Conservation (phyloP, 2,113 vertebrate genomes). For the Zosterops lateralis region DNA sequence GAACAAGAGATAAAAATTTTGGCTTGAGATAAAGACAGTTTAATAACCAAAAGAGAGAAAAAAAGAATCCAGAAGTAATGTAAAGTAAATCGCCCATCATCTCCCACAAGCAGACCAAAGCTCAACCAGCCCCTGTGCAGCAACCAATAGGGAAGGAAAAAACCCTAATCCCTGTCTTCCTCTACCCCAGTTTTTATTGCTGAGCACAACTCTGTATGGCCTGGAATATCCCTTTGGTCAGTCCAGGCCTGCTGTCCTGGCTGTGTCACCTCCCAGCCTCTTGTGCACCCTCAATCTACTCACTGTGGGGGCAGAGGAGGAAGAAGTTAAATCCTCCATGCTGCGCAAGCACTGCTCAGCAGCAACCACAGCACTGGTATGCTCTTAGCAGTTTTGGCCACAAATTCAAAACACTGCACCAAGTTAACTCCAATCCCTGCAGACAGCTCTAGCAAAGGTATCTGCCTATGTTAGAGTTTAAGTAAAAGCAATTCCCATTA, state of each 20-base stretch:
- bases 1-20: background rate
- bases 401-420: background rate
- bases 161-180: background rate
- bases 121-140: background rate
- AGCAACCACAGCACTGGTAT: background rate
- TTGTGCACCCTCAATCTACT: background rate
- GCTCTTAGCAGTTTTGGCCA: background rate
- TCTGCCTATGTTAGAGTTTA: background rate
- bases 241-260: background rate
- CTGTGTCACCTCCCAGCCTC: background rate
- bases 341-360: background rate
- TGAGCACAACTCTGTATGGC: background rate
- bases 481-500: conserved; percentile 44
- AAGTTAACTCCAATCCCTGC: background rate
- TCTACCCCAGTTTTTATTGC: background rate
- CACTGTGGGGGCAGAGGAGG: accelerated
- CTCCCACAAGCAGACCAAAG: background rate
- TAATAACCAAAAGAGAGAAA: background rate
- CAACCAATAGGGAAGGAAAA: accelerated
- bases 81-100: background rate
- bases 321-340: background rate
- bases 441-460: background rate
- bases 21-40: background rate
- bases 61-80: background rate
- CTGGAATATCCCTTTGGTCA: background rate